These are phyloP conservation scores for Lathronympha strigana DNA, from an alignment of 2,888 invertebrate species.

Conservation along the genomic window DNA sequence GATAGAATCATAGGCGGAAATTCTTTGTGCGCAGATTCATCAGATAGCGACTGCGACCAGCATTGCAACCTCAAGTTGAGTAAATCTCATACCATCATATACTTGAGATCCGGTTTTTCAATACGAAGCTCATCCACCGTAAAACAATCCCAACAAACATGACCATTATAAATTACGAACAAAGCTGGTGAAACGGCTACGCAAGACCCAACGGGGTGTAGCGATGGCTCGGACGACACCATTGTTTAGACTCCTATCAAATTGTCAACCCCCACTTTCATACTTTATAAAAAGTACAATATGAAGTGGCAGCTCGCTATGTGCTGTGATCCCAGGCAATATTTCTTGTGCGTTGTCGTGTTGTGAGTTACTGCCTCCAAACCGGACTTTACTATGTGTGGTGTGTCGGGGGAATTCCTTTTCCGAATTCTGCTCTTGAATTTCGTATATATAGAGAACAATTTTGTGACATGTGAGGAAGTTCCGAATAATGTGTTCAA, in stretches of 20 bases:
- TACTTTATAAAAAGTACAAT: constrained; percentile 72
- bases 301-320: constrained; percentile 51
- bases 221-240: constrained; percentile 69
- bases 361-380: constrained; percentile 43
- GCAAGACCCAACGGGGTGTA: constrained; percentile 77
- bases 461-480: constrained; percentile 43
- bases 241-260: constrained; percentile 75
- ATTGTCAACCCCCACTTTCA: constrained; percentile 71
- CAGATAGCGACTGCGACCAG: constrained; percentile 20
- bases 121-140: constrained; percentile 64
- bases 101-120: constrained; percentile 43
- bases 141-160: constrained; percentile 69
- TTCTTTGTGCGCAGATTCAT: constrained; percentile 46
- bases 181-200: constrained; percentile 75
- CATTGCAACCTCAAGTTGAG: constrained; percentile 12
- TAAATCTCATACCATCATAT: constrained; percentile 1
- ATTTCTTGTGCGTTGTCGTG: constrained; percentile 48
- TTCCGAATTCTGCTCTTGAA: constrained; percentile 44
- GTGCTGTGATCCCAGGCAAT: constrained; percentile 46
- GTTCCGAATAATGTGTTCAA: constrained; percentile 64
- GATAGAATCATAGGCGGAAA: constrained; percentile 43
- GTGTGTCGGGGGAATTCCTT: constrained; percentile 39
- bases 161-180: constrained; percentile 70
- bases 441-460: constrained; percentile 42
- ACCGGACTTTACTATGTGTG: constrained; percentile 38